A percentile compares a stretch with the other conserved stretches of the same genome.
phyloP scores from a whole-genome alignment of 2,888 invertebrate species.

The Celastrina argiolus region DNA sequence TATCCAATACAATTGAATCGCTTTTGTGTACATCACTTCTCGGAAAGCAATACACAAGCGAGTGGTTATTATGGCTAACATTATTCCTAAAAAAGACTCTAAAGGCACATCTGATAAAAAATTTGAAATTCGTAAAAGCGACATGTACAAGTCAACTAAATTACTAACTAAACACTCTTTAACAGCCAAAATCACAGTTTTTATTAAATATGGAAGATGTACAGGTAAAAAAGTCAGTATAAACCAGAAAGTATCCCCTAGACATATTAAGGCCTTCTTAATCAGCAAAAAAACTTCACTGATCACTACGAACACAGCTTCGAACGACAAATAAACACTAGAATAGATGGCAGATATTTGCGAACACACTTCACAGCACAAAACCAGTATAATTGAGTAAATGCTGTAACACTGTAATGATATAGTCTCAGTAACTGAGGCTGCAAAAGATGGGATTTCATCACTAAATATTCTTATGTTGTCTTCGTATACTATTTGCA shows the following conservation, averaged over 20 bases:
- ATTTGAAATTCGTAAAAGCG: constrained; percentile 58
- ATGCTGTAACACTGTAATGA: constrained; percentile 34
- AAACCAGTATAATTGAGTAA: constrained; percentile 39
- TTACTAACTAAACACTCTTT: constrained; percentile 39
- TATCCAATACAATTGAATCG: constrained; percentile 53
- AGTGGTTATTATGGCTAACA: constrained; percentile 56
- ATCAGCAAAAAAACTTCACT: constrained; percentile 49
- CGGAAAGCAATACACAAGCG: constrained; percentile 57
- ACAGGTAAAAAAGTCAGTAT: constrained; percentile 63
- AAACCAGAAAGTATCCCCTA: constrained; percentile 62
- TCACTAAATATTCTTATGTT: constrained; percentile 59
- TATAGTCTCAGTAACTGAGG: constrained; percentile 31
- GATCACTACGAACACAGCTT: constrained; percentile 42
- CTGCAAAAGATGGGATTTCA: constrained; percentile 50
- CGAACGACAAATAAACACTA: constrained; percentile 41
- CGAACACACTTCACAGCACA: constrained; percentile 38
- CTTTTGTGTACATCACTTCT: constrained; percentile 44
- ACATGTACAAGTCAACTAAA: constrained; percentile 52
- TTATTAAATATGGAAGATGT: constrained; percentile 56
- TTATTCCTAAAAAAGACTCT: constrained; percentile 63
- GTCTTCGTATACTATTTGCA: constrained; percentile 68
- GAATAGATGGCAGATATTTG: constrained; percentile 39
- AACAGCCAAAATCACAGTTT: constrained; percentile 42
- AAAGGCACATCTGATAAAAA: constrained; percentile 70
- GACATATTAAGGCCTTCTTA: constrained; percentile 50